Evolutionary conservation across 2,888 invertebrate species (phyloP).

Genomic region (Physocephala rufipes): DNA sequence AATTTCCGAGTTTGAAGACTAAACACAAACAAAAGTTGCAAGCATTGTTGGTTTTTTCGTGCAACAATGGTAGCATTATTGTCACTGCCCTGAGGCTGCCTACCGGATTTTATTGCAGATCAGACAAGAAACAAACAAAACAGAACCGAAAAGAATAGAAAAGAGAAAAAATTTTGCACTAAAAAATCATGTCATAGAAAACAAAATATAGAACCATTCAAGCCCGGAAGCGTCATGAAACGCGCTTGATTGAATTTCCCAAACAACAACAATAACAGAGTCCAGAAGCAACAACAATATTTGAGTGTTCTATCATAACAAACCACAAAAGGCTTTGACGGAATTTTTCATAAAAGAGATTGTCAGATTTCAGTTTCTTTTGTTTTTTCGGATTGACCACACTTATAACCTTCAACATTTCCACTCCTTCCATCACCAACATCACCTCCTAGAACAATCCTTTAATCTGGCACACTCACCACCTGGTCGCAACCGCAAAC

Average conservation of each 20-base stretch:
- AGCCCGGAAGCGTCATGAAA: slow-evolving; percentile 31
- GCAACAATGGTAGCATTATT: neutral
- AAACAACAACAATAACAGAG: neutral
- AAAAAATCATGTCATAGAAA: neutral
- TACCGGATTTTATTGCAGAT: too few relatives aligned
- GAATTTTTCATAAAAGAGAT: slow-evolving; percentile 27
- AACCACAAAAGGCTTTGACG: slow-evolving; percentile 22
- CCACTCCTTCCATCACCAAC: too few relatives aligned
- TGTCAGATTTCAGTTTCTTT: neutral
- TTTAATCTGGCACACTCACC: slow-evolving; percentile 16
- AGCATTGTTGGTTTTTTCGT: neutral
- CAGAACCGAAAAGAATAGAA: neutral
- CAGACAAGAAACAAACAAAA: neutral
- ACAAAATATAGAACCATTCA: slow-evolving; percentile 14
- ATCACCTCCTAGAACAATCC: too few relatives aligned
- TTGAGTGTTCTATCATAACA: neutral
- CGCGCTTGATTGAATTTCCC: slow-evolving; percentile 25
- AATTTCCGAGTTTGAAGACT: neutral
- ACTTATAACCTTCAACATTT: too few relatives aligned
- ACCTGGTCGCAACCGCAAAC: slow-evolving; percentile 28
- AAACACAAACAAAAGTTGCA: neutral
- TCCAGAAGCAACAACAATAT: neutral
- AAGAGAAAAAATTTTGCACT: neutral
- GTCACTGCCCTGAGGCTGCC: neutral
- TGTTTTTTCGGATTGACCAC: too few relatives aligned